Percentiles rank a stretch among this genome's conserved stretches.
These are phyloP conservation scores for Aptenodytes patagonicus DNA, from an alignment of 2,113 vertebrate genomes.

Conservation along the genomic window DNA sequence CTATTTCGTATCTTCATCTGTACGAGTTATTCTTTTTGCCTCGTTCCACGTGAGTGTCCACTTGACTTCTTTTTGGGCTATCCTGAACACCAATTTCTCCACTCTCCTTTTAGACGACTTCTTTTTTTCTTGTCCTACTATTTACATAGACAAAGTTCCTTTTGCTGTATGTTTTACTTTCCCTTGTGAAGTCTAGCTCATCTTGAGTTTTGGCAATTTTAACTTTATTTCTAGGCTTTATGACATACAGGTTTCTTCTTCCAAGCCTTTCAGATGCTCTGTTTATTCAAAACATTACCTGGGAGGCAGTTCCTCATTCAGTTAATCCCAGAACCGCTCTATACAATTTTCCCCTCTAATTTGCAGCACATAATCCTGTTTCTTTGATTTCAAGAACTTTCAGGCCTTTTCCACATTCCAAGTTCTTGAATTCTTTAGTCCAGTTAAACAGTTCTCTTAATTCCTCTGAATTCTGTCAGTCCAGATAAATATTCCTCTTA, in stretches of 20 bases:
- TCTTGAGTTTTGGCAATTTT: not conserved
- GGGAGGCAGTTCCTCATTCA: not conserved
- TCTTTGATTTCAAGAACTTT: not conserved
- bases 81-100: not conserved
- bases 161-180: not conserved
- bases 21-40: not conserved
- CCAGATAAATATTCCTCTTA: not conserved
- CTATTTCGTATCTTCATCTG: not conserved
- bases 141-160: not conserved
- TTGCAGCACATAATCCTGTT: not conserved
- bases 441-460: not conserved
- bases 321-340: not conserved
- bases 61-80: not conserved
- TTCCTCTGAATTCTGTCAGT: not conserved
- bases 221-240: not conserved
- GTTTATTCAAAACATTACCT: not conserved
- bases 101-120: not conserved
- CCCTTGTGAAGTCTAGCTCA: not conserved
- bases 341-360: not conserved
- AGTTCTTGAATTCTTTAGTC: not conserved
- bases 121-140: not conserved
- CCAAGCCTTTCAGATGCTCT: not conserved
- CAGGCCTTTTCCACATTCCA: not conserved
- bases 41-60: not conserved
- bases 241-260: not conserved